Evolutionary conservation across 1,140 invertebrate species (phyloP).

Genomic region (Drosophila lacteicornis): DNA sequence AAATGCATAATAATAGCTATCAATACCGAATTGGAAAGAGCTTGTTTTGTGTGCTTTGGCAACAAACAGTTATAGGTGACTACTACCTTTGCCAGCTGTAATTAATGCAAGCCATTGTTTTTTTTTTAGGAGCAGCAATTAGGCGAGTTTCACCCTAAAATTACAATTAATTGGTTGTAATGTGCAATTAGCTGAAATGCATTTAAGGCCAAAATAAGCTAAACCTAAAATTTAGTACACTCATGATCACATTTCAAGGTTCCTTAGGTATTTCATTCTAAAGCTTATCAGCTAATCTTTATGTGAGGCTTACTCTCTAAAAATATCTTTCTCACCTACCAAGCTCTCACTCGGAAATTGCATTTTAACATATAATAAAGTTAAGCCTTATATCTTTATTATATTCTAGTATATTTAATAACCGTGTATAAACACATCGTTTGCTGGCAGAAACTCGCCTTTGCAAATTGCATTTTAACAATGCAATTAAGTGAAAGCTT

Average conservation of each 20-base stretch:
- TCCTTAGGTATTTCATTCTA: neutral
- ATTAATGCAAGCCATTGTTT: conserved; percentile 43
- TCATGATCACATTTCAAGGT: neutral
- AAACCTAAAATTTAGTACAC: conserved; percentile 1
- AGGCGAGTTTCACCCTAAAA: conserved; percentile 50
- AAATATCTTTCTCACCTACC: neutral
- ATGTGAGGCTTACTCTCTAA: neutral
- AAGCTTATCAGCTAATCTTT: neutral
- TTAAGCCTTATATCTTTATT: neutral
- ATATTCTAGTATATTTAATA: neutral
- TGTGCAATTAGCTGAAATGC: conserved; percentile 1
- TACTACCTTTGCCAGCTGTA: conserved; percentile 31
- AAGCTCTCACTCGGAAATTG: neutral
- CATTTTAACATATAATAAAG: neutral
- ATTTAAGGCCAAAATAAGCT: conserved; percentile 2
- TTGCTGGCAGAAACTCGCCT: neutral
- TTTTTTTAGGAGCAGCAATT: conserved; percentile 56
- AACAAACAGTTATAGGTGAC: conserved; percentile 34
- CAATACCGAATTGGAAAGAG: conserved; percentile 22
- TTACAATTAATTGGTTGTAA: conserved; percentile 22
- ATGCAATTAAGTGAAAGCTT: neutral
- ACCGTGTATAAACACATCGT: neutral
- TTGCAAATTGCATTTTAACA: conserved; percentile 1
- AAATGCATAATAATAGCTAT: conserved; percentile 32
- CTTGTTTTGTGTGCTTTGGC: conserved; percentile 7